Conservation (phyloP, 1,140 invertebrate species). For the Caenorhabditis remanei region DNA sequence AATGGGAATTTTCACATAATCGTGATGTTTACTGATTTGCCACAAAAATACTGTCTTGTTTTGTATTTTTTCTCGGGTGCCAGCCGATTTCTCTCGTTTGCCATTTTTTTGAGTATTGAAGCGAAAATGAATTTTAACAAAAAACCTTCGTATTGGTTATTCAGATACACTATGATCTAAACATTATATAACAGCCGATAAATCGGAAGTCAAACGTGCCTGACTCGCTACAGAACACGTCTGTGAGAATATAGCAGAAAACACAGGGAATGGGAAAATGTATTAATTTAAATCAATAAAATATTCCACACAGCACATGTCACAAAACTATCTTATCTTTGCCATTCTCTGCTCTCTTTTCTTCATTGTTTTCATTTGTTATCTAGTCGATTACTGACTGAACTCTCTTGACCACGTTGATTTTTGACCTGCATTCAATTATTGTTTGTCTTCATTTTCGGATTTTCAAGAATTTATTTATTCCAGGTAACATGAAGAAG, state of each 20-base stretch:
- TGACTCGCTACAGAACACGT: too few relatives aligned
- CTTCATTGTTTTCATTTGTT: not conserved
- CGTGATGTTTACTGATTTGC: not conserved
- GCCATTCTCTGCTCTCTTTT: not conserved
- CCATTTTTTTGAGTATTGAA: not conserved
- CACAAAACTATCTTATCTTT: constrained; percentile 37
- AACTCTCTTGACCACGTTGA: not conserved
- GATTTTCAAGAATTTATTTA: not conserved
- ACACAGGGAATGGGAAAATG: too few relatives aligned
- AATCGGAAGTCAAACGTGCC: too few relatives aligned
- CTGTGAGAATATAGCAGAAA: too few relatives aligned
- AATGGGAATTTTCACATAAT: not conserved
- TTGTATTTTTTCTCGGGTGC: constrained; percentile 34
- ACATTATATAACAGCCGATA: too few relatives aligned
- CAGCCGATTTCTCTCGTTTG: constrained; percentile 12
- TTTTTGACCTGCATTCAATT: not conserved
- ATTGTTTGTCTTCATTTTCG: not conserved
- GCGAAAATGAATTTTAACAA: not conserved
- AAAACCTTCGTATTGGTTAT: too few relatives aligned
- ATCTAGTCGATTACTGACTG: not conserved
- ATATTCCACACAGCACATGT: too few relatives aligned
- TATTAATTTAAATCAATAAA: too few relatives aligned
- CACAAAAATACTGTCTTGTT: not conserved
- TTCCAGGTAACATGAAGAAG: not conserved
- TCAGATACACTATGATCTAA: too few relatives aligned